Evolutionary conservation across 2,113 vertebrate species (phyloP).

Genomic region (Ammodytes marinus): DNA sequence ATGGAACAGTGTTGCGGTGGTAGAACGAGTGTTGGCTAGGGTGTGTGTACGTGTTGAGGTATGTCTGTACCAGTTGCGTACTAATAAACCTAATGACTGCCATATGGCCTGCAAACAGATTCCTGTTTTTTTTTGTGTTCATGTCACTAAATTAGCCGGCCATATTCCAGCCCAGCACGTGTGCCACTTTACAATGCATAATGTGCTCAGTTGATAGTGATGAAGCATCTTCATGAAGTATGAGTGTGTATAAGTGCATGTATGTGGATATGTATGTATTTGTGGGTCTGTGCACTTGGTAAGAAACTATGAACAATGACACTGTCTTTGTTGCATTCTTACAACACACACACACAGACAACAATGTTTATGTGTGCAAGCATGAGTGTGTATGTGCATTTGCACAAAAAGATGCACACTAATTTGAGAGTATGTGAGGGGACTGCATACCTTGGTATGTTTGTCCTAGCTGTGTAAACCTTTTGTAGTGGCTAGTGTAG

Average conservation of each 20-base stretch:
- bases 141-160: constrained; percentile 62
- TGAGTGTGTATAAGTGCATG: neutral
- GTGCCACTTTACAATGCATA: constrained; percentile 52
- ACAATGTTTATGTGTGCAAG: neutral
- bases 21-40: neutral
- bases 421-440: constrained; percentile 38
- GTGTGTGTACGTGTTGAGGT: constrained; percentile 16
- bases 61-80: constrained; percentile 71
- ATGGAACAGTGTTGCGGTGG: constrained; percentile 24
- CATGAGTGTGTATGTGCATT: neutral
- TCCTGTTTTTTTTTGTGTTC: constrained; percentile 67
- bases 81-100: constrained; percentile 80
- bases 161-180: constrained; percentile 33
- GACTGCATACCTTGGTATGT: constrained; percentile 51
- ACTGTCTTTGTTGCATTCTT: neutral
- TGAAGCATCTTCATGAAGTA: constrained; percentile 30
- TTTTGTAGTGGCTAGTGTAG: constrained; percentile 70
- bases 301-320: constrained; percentile 6
- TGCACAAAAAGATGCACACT: constrained; percentile 12
- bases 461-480: constrained; percentile 63
- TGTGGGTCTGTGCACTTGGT: no score
- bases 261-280: neutral
- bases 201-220: constrained; percentile 57
- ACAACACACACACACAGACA: constrained; percentile 4
- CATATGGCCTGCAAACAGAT: constrained; percentile 71